Evolutionary conservation across 2,888 invertebrate genomes (phyloP).

Genomic region (Melinaea menophilus): DNA sequence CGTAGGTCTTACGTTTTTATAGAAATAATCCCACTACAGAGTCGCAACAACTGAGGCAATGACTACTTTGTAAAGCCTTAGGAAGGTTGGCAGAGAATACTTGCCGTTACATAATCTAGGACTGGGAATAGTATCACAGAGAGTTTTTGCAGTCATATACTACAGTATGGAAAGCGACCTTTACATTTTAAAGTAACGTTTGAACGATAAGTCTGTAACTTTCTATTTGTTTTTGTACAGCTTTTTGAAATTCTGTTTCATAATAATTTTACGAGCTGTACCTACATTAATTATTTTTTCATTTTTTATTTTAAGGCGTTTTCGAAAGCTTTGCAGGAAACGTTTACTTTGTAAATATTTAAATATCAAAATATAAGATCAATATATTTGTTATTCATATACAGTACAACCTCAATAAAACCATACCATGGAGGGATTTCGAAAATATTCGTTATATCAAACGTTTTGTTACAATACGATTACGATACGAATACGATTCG

Average conservation of each 20-base stretch:
- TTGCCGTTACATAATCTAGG: not conserved
- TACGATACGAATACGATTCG: too few species aligned
- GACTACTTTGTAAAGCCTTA: not conserved
- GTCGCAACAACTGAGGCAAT: not conserved
- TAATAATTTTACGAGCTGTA: too few species aligned
- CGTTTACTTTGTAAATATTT: too few species aligned
- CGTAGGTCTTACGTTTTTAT: not conserved
- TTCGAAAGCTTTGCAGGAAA: too few species aligned
- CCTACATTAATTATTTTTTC: too few species aligned
- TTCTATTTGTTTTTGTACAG: not conserved
- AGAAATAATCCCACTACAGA: not conserved
- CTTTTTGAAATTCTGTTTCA: not conserved
- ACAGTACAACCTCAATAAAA: too few species aligned
- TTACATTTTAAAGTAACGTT: not conserved
- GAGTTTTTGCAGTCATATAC: not conserved
- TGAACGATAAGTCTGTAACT: not conserved
- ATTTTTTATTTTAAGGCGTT: too few species aligned
- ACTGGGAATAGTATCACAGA: not conserved
- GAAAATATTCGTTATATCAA: too few species aligned
- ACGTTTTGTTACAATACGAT: too few species aligned
- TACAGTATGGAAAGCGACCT: not conserved
- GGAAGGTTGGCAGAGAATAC: not conserved
- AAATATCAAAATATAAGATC: too few species aligned
- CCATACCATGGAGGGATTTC: too few species aligned
- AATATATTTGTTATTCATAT: too few species aligned